Evolutionary conservation across 1,140 invertebrate genomes (phyloP), one percentile per base, ranked within the genome.

Genomic region (Ips typographus): DNA sequence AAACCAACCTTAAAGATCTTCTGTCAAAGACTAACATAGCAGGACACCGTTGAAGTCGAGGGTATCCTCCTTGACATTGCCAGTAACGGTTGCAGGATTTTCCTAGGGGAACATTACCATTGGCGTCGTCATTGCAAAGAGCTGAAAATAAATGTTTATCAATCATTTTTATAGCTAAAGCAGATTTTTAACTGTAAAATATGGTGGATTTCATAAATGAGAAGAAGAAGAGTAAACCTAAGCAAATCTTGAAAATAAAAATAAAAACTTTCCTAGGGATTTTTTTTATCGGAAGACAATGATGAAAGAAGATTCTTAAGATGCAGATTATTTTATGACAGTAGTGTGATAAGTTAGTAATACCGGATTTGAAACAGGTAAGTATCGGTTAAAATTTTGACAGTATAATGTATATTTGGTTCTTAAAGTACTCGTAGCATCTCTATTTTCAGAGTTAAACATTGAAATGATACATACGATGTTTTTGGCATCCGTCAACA

Each of bases 41-140:
- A 0, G 94, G 93, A 79, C 94, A 95, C 52, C 93, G 84, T 77
- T 95, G 93, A 0, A 96, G 86, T 72, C 93, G 88, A 36, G 94
- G 94, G 79, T 96, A 96, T 2, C 94, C 94, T 41, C 93, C 94
- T 79, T 95, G 93, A 76, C 94, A 96, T 74, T 94, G 91, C 94
- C 94, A 96, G 82, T 95, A 96, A 39, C 94, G 85, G 81, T 94
- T 94, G 84, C 94, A 96, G 2, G 92, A 94, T 81, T 95, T 95
- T 73, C 93, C 94, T 39, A 93, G 80, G 4, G 87, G 84, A 4
- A 89, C 87, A 73, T 87, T 87, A 41, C 87, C 87, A 64, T 84
- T 83, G 40, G 93, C 85, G 73, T 94, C 92, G 63, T 95, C 92
- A 78, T 94, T 94, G 80, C 94, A 95, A 7, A 96, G 87, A 70